Percentiles rank a stretch among this genome's conserved stretches.
These are phyloP conservation scores for Cryptus armator DNA, from an alignment of 2,888 invertebrate species.

Conservation along the genomic window DNA sequence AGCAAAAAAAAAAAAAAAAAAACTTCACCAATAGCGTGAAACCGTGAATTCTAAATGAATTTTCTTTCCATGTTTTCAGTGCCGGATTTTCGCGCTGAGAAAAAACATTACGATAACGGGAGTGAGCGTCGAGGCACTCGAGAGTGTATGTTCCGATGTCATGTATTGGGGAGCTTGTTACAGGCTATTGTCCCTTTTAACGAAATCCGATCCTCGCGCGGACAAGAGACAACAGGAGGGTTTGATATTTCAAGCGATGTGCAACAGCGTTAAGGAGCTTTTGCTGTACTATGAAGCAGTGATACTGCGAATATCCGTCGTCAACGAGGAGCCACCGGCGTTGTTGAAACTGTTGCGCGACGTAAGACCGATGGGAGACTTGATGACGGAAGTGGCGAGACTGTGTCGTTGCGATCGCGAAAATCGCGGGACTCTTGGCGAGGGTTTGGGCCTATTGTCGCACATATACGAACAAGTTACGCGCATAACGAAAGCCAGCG, in stretches of 20 bases:
- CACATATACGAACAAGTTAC: constrained; percentile 89
- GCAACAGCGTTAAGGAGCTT: constrained; percentile 81
- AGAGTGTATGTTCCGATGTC: constrained; percentile 74
- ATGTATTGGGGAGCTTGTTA: constrained; percentile 82
- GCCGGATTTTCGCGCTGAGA: constrained; percentile 76
- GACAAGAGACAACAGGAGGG: constrained; percentile 79
- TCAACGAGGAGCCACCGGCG: constrained; percentile 67
- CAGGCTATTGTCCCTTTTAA: constrained; percentile 76
- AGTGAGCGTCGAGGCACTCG: constrained; percentile 75
- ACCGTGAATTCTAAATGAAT: not conserved
- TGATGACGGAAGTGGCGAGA: constrained; percentile 79
- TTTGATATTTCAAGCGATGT: constrained; percentile 82
- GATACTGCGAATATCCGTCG: constrained; percentile 76
- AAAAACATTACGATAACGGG: constrained; percentile 76
- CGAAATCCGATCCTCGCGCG: constrained; percentile 73
- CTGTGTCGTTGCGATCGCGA: constrained; percentile 78
- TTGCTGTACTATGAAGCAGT: constrained; percentile 81
- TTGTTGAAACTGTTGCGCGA: constrained; percentile 75
- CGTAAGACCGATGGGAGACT: constrained; percentile 76
- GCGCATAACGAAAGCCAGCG: constrained; percentile 86
- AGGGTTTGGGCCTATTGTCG: constrained; percentile 88
- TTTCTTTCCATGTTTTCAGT: constrained; percentile 67
- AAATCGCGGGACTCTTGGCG: constrained; percentile 73
- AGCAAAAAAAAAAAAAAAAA: constrained; percentile 5
- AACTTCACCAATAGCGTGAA: not conserved